Base-by-base conservation (phyloP, 2,888 invertebrate species). In the Perithous albicinctus region DNA sequence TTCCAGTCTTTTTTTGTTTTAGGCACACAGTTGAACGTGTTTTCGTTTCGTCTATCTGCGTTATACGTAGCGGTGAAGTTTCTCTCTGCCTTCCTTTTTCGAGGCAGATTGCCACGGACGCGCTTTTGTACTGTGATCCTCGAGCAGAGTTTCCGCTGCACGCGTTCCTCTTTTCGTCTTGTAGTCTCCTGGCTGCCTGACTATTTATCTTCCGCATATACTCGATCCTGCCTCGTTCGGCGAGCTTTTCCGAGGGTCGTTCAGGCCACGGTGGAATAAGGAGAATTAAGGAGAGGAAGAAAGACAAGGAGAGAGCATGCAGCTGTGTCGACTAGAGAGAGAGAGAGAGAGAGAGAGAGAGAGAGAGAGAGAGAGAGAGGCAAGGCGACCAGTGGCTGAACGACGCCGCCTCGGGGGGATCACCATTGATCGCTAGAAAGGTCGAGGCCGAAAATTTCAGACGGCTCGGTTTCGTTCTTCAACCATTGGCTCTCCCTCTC, bases 371-470 rank as follows among this genome's bases (percentile, higher is more conserved):
- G 38, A 38, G 41, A 20, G 61, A 12, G 29, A 38, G 6, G n/a
- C 26, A 3, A 10, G 26, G 1, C 26, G 54, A 54, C 23, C 56
- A 2, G 29, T 29, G 56, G 32, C 15, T 4, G 35, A 61, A 10
- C n/a, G 38, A 41, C 61, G 38, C 20, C 61, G 38, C 15, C 4
- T 10, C 41, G 29, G n/a, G 29, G 35, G 38, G 54, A 76, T 56
- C 66, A 66, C 67, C 67, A 67, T 76, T 76, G 67, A 67, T 76
- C 67, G 76, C 8, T 76, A 35, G 66, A 66, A 76, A 61, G 59
- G 61, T 69, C 70, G 70, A 48, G 74, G 78, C 51, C 61, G 63
- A 61, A 64, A 54, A 64, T 63, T 75, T 64, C 48, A 75, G 51
- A 20, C 54, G 26, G 35, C 35, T 56, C 8, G 32, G 41, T 41